Percentiles rank a stretch among this genome's conserved stretches.
These are phyloP conservation scores for Apodemia duryi DNA, from an alignment of 2,888 invertebrate species.

Conservation along the genomic window DNA sequence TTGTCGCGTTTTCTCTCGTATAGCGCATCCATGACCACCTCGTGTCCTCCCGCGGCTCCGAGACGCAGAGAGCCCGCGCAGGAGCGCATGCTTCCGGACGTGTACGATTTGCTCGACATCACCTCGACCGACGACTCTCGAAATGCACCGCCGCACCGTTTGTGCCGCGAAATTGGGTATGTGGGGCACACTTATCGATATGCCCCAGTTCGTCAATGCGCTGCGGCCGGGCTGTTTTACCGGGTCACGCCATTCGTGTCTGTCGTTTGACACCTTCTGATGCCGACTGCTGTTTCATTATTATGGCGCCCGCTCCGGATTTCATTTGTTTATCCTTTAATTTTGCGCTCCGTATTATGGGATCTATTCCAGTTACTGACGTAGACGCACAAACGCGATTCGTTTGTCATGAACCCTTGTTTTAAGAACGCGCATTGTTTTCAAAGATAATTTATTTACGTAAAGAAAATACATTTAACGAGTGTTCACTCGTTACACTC, in stretches of 20 bases:
- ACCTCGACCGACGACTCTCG: constrained; percentile 36
- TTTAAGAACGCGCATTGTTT: constrained; percentile 61
- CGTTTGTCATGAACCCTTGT: constrained; percentile 56
- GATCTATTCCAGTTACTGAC: constrained; percentile 75
- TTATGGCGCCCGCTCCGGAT: constrained; percentile 62
- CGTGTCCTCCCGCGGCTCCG: constrained; percentile 65
- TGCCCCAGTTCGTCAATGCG: constrained; percentile 63
- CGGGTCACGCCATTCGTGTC: constrained; percentile 72
- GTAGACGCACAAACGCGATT: constrained; percentile 60
- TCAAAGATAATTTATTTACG: constrained; percentile 15
- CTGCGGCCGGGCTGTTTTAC: constrained; percentile 53
- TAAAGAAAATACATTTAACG: constrained; percentile 13
- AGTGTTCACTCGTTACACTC: background rate
- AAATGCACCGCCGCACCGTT: constrained; percentile 47
- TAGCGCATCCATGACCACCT: constrained; percentile 84
- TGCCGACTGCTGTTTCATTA: constrained; percentile 73
- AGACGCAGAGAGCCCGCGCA: constrained; percentile 66
- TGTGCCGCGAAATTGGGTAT: constrained; percentile 53
- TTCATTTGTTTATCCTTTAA: constrained; percentile 79
- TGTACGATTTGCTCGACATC: constrained; percentile 80
- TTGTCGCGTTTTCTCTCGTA: constrained; percentile 92
- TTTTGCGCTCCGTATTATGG: constrained; percentile 62
- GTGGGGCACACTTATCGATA: constrained; percentile 73
- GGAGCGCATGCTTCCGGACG: constrained; percentile 77
- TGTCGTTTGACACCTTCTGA: constrained; percentile 70